Evolutionary conservation across 1,140 invertebrate species (phyloP).

Genomic region (Globodera rostochiensis): DNA sequence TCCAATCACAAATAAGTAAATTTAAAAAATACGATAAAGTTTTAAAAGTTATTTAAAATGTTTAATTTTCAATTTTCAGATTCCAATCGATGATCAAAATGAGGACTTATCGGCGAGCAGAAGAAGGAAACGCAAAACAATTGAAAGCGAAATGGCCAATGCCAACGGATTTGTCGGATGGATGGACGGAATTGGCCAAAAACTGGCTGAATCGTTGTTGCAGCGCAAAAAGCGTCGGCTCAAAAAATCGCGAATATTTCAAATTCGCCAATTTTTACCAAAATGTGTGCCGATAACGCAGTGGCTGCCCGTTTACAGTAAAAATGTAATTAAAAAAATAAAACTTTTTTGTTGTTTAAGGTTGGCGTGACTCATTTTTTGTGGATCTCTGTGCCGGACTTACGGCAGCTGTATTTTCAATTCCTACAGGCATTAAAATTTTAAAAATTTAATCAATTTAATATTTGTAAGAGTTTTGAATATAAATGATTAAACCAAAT

Average conservation of each 20-base stretch:
- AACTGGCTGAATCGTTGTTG: not conserved
- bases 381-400: conserved; percentile 60
- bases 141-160: not conserved
- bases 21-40: not conserved
- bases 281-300: conserved; percentile 48
- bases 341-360: not conserved
- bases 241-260: not conserved
- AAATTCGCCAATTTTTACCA: not conserved
- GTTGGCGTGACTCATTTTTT: conserved; percentile 56
- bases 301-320: conserved; percentile 53
- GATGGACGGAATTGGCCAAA: conserved; percentile 3
- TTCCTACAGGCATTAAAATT: conserved; percentile 53
- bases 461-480: too few relatives aligned
- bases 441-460: too few relatives aligned
- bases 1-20: not conserved
- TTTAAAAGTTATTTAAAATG: too few relatives aligned
- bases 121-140: not conserved
- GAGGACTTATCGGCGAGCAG: not conserved
- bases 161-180: not conserved
- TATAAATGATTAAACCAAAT: not conserved
- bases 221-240: not conserved
- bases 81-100: not conserved
- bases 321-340: not conserved
- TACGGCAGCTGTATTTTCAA: conserved; percentile 60
- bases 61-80: not conserved